Percentiles rank a stretch among this genome's conserved stretches.
These are phyloP conservation scores for Leptosomus discolor DNA, from an alignment of 2,113 vertebrate genomes.

Conservation along the genomic window DNA sequence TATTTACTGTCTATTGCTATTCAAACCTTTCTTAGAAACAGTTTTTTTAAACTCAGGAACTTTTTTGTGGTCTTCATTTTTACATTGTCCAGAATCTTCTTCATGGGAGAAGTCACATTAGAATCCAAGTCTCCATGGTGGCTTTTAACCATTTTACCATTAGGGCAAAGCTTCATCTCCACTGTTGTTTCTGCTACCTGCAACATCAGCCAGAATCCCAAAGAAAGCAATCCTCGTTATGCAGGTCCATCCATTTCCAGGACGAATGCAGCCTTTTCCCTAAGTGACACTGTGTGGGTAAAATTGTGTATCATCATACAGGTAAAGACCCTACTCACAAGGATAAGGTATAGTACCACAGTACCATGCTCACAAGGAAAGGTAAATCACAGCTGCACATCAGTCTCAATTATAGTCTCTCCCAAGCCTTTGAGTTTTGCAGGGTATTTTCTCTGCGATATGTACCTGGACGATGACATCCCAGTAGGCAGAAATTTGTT, in stretches of 20 bases:
- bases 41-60: not conserved
- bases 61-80: not conserved
- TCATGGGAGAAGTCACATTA: not conserved
- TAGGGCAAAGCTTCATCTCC: not conserved
- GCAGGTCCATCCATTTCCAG: not conserved
- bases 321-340: not conserved
- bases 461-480: not conserved
- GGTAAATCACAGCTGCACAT: not conserved
- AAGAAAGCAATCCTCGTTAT: not conserved
- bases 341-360: not conserved
- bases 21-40: not conserved
- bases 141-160: not conserved
- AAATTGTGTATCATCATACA: not conserved
- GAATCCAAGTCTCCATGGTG: not conserved
- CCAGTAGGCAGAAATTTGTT: not conserved
- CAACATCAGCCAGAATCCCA: not conserved
- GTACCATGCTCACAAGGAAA: not conserved
- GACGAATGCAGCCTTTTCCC: not conserved
- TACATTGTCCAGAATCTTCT: not conserved
- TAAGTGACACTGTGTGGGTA: not conserved
- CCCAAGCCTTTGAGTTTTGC: not conserved
- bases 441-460: not conserved
- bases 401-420: not conserved
- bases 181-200: not conserved
- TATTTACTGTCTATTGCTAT: not conserved